Evolutionary conservation across 2,113 vertebrate genomes (phyloP).

Genomic region (Syngnathus typhle): DNA sequence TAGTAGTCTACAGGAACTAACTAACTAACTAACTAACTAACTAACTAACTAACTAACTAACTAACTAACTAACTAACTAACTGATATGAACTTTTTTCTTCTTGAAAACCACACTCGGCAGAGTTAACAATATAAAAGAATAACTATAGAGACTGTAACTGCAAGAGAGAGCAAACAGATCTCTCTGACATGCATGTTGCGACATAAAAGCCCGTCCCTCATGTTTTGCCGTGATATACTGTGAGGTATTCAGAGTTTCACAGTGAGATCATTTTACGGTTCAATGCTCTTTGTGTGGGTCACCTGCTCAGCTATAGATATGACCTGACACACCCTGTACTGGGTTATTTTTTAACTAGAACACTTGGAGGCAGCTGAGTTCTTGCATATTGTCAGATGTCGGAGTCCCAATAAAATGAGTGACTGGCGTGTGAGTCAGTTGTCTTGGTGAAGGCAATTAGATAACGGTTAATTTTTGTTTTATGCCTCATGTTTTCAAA

Average conservation of each 20-base stretch:
- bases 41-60: background rate
- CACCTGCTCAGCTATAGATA: background rate
- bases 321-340: background rate
- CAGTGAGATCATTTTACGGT: background rate
- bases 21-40: no score
- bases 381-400: background rate
- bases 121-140: no score
- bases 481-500: background rate
- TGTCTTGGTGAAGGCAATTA: background rate
- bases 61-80: background rate
- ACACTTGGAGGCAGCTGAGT: background rate
- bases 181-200: background rate
- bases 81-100: background rate
- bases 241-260: background rate
- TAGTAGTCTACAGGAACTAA: no score
- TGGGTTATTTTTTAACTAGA: constrained; percentile 3
- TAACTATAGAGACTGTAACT: no score
- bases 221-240: no score
- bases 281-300: background rate
- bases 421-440: background rate
- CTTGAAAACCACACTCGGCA: background rate
- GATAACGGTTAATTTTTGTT: background rate
- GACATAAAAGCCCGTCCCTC: background rate
- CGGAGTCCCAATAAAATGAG: no score
- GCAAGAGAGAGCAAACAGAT: background rate